Percentiles rank a stretch among this genome's conserved stretches.
Conservation (phyloP, 2,888 invertebrate species). For the Augochlorella aurata region DNA sequence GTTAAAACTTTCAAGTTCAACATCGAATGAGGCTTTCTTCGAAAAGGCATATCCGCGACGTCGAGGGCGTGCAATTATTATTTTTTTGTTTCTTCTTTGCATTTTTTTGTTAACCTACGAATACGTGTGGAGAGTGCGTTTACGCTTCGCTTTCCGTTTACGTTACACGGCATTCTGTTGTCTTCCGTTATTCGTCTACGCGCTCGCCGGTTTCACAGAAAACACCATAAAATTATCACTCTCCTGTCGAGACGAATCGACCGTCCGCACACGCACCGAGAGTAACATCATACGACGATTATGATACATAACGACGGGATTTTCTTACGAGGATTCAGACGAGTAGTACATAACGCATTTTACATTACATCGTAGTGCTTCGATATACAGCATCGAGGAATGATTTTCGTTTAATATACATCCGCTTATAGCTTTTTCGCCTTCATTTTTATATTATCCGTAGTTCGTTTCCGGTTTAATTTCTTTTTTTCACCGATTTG, state of each 20-base stretch:
- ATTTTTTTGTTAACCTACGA: constrained; percentile 40
- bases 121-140: constrained; percentile 52
- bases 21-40: constrained; percentile 78
- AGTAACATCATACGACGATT: constrained; percentile 40
- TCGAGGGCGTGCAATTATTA: constrained; percentile 71
- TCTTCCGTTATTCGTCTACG: constrained; percentile 47
- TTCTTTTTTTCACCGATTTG: constrained; percentile 52
- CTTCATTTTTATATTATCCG: neutral
- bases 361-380: constrained; percentile 78
- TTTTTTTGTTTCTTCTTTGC: constrained; percentile 12
- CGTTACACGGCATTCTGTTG: neutral
- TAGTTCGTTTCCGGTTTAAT: constrained; percentile 3
- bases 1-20: constrained; percentile 81
- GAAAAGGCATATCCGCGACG: constrained; percentile 77
- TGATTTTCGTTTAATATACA: constrained; percentile 77
- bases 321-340: constrained; percentile 73
- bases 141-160: neutral
- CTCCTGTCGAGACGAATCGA: constrained; percentile 22
- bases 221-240: neutral
- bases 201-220: constrained; percentile 37
- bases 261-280: constrained; percentile 48
- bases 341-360: constrained; percentile 75
- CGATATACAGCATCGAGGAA: constrained; percentile 80
- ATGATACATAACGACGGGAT: constrained; percentile 74
- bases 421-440: neutral